Evolutionary conservation across 2,888 invertebrate species (phyloP).

Genomic region (Tetrapedia diversipes): DNA sequence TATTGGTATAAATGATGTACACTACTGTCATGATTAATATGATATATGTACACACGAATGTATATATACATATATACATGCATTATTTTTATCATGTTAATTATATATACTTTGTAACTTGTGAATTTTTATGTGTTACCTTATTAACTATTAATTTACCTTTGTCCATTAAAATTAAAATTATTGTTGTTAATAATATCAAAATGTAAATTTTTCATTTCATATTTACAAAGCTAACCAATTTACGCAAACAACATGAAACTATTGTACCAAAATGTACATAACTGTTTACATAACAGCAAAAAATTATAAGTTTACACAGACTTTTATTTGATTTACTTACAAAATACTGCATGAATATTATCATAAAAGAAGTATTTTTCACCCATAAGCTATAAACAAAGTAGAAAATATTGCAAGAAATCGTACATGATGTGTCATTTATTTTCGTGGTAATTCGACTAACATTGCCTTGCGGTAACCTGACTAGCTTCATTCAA

Average conservation of each 20-base stretch:
- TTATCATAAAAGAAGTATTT: slow-evolving; percentile 7
- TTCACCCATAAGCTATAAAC: slow-evolving; percentile 19
- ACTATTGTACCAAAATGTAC: slow-evolving; percentile 17
- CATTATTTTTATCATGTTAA: background rate
- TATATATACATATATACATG: background rate
- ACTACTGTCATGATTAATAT: slow-evolving; percentile 19
- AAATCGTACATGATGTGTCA: slow-evolving; percentile 19
- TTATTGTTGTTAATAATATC: background rate
- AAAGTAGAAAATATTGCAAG: slow-evolving; percentile 25
- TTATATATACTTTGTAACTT: background rate
- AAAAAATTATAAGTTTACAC: slow-evolving; percentile 34
- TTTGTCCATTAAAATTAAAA: background rate
- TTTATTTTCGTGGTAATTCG: slow-evolving; percentile 47
- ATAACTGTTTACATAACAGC: slow-evolving; percentile 48
- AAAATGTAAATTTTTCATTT: background rate
- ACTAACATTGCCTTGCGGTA: slow-evolving; percentile 36
- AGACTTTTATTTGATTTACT: slow-evolving; percentile 16
- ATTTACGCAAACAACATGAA: slow-evolving; percentile 2
- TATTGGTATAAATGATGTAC: slow-evolving; percentile 28
- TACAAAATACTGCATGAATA: slow-evolving; percentile 38
- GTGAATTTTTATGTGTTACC: background rate
- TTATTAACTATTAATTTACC: background rate
- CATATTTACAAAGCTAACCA: slow-evolving; percentile 3
- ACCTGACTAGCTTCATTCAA: slow-evolving; percentile 48
- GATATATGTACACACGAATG: background rate